These are phyloP conservation scores for Rhopalosiphum nymphaeae DNA, from an alignment of 2,888 invertebrate genomes.

Conservation along the genomic window DNA sequence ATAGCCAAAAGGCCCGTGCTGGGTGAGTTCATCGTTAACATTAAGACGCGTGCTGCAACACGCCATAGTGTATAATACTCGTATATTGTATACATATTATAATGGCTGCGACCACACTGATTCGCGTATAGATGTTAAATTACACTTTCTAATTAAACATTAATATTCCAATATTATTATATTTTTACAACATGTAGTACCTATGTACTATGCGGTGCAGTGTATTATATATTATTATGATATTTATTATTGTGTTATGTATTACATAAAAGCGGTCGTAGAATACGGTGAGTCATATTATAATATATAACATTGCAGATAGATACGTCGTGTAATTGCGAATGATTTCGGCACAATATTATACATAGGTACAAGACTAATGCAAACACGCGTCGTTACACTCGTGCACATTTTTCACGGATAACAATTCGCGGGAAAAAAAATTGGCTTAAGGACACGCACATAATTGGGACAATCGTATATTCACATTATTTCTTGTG, in stretches of 20 bases:
- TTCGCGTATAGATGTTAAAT: background rate
- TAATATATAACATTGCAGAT: background rate
- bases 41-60: background rate
- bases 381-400: constrained; percentile 5
- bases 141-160: background rate
- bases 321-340: background rate
- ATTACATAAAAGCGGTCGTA: background rate
- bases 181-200: background rate
- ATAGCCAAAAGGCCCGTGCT: background rate
- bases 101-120: background rate
- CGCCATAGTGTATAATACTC: background rate
- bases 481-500: background rate
- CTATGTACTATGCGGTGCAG: background rate
- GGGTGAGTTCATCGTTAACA: background rate
- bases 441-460: constrained; percentile 40
- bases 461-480: background rate
- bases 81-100: background rate
- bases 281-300: background rate
- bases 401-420: constrained; percentile 33
- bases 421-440: constrained; percentile 29
- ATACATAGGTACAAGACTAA: background rate
- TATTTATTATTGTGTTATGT: background rate
- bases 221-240: background rate
- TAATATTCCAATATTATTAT: background rate
- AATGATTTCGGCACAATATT: constrained; percentile 31